phyloP scores from a whole-genome alignment of 2,113 vertebrate genomes.

The Pardalotus punctatus region DNA sequence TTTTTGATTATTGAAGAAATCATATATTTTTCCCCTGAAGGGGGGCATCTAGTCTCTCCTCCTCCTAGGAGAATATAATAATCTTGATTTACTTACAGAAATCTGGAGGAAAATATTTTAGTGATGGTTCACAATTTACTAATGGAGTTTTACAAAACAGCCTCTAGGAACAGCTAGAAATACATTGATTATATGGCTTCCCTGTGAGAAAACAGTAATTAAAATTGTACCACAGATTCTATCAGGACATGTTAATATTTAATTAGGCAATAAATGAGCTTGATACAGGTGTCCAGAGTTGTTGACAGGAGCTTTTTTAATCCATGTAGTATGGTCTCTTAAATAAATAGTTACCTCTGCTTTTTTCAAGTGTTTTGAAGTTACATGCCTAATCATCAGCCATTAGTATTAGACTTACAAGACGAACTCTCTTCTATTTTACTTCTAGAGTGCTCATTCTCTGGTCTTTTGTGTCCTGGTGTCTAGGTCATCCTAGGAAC shows the following conservation, averaged over 20 bases:
- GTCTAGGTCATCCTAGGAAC: not conserved
- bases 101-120: conserved; percentile 49
- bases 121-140: conserved; percentile 36
- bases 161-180: conserved; percentile 61
- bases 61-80: not conserved
- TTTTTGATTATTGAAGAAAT: not conserved
- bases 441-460: not conserved
- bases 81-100: conserved; percentile 33
- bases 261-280: conserved; percentile 49
- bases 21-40: not conserved
- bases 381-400: conserved; percentile 15
- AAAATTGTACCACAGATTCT: conserved; percentile 62
- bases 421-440: not conserved
- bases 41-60: not conserved
- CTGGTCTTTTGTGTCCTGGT: not conserved
- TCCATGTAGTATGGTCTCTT: conserved; percentile 6
- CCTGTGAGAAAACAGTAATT: conserved; percentile 67
- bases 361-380: not conserved
- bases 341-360: conserved; percentile 37
- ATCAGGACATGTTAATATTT: conserved; percentile 68
- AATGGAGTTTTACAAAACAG: conserved; percentile 34
- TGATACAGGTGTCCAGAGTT: conserved; percentile 34
- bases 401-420: not conserved
- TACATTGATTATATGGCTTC: conserved; percentile 58
- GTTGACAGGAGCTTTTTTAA: conserved; percentile 46